Conservation (phyloP, 2,888 invertebrate species). For the Rhagonycha fulva region DNA sequence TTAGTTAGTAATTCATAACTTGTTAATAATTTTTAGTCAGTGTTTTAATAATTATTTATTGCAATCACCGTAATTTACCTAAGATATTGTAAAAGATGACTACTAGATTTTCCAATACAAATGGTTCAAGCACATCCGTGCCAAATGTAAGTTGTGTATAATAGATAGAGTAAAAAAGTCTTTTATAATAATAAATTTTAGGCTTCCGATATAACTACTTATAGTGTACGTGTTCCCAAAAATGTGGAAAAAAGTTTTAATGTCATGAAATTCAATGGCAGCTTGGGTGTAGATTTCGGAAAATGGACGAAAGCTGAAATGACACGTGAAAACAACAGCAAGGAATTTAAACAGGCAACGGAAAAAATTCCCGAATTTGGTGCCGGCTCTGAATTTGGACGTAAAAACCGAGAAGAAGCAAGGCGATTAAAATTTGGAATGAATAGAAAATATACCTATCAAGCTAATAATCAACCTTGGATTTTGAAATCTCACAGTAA, state of each 20-base stretch:
- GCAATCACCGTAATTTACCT: too few relatives aligned
- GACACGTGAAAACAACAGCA: slow-evolving; percentile 93
- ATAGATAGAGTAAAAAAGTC: too few relatives aligned
- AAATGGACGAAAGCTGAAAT: slow-evolving; percentile 89
- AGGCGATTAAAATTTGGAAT: slow-evolving; percentile 92
- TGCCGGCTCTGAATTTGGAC: slow-evolving; percentile 95
- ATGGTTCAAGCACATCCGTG: too few relatives aligned
- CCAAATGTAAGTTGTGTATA: too few relatives aligned
- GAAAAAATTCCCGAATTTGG: slow-evolving; percentile 95
- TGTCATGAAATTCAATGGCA: slow-evolving; percentile 90
- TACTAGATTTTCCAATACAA: too few relatives aligned
- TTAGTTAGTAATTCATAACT: too few relatives aligned
- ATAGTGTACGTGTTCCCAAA: slow-evolving; percentile 82
- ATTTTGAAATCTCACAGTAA: slow-evolving; percentile 89
- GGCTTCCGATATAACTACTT: slow-evolving; percentile 73
- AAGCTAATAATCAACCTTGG: slow-evolving; percentile 97
- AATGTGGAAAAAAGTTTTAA: slow-evolving; percentile 80
- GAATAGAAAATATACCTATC: slow-evolving; percentile 77
- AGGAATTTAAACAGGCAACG: slow-evolving; percentile 83
- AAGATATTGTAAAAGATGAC: too few relatives aligned
- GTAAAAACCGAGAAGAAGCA: slow-evolving; percentile 92
- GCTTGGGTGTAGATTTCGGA: slow-evolving; percentile 82
- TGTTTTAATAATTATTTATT: too few relatives aligned
- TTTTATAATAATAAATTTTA: background rate
- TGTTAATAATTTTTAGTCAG: too few relatives aligned